Evolutionary conservation across 2,113 vertebrate species (phyloP).

Genomic region (Cnemophilus loriae): DNA sequence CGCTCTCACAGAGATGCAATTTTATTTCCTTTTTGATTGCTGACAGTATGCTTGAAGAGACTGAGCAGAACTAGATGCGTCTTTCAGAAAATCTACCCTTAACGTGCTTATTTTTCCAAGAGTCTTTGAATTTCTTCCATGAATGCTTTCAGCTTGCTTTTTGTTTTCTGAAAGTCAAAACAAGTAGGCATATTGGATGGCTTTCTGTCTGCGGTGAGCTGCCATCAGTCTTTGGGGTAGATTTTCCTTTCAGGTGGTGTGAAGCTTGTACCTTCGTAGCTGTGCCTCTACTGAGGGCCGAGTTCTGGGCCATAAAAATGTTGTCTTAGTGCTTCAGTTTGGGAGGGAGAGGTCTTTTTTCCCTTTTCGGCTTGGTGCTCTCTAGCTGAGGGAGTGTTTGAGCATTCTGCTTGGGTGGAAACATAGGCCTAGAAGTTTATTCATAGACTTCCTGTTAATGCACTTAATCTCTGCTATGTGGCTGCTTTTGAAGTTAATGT

Average conservation of each 20-base stretch:
- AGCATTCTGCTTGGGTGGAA: neutral
- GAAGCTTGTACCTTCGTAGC: neutral
- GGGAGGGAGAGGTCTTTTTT: neutral
- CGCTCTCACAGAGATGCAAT: neutral
- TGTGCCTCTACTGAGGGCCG: neutral
- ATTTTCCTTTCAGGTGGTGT: neutral
- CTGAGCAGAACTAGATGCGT: neutral
- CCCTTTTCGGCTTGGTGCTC: neutral
- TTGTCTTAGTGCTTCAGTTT: neutral
- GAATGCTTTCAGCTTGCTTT: neutral
- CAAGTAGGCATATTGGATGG: neutral
- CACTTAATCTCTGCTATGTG: neutral
- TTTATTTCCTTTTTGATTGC: neutral
- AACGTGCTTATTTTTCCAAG: neutral
- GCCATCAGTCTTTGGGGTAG: neutral
- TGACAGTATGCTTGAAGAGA: neutral
- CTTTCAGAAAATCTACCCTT: neutral
- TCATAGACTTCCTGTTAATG: neutral
- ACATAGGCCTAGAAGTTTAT: neutral
- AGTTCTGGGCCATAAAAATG: neutral
- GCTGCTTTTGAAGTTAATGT: neutral
- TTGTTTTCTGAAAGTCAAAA: neutral
- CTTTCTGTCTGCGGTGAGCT: neutral
- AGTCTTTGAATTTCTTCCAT: neutral
- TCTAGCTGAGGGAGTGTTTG: neutral